These are phyloP conservation scores for Sebastes schlegelii DNA, from an alignment of 2,113 vertebrate species.

Conservation along the genomic window DNA sequence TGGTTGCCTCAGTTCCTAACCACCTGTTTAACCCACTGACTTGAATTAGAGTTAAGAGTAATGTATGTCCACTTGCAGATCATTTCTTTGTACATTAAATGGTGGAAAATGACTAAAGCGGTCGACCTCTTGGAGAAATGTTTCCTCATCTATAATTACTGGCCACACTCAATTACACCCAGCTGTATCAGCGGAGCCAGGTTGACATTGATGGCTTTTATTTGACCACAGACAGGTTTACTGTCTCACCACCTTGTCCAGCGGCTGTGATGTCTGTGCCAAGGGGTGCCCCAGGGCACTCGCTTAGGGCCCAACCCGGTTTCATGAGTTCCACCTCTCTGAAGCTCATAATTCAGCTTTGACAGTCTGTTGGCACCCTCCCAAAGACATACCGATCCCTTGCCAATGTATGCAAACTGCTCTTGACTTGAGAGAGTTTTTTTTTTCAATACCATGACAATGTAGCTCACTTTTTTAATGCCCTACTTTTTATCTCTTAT, in stretches of 20 bases:
- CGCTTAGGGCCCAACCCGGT: constrained; percentile 75
- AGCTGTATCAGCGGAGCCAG: constrained; percentile 84
- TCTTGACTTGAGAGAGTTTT: constrained; percentile 16
- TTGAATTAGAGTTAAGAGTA: not conserved
- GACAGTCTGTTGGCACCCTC: constrained; percentile 73
- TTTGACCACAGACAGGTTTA: constrained; percentile 84
- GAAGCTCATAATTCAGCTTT: constrained; percentile 78
- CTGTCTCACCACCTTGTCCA: constrained; percentile 86
- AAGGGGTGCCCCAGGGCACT: constrained; percentile 79
- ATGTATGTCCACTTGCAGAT: constrained; percentile 12
- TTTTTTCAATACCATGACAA: constrained; percentile 69
- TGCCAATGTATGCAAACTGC: constrained; percentile 82
- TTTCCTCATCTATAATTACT: constrained; percentile 83
- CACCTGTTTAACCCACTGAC: not conserved
- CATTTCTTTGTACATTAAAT: constrained; percentile 12
- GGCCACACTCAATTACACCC: constrained; percentile 86
- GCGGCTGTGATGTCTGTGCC: constrained; percentile 79
- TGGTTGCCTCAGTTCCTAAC: not conserved
- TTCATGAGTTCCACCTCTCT: constrained; percentile 79
- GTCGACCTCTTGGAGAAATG: constrained; percentile 68
- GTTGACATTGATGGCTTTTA: constrained; percentile 85
- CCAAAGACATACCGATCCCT: constrained; percentile 75
- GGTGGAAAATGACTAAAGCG: constrained; percentile 64
- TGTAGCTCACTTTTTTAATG: constrained; percentile 80
- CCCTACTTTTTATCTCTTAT: constrained; percentile 78